Evolutionary conservation across 2,113 vertebrate genomes (phyloP), one percentile per base, ranked within the genome.

Genomic region (Antigone vipio): DNA sequence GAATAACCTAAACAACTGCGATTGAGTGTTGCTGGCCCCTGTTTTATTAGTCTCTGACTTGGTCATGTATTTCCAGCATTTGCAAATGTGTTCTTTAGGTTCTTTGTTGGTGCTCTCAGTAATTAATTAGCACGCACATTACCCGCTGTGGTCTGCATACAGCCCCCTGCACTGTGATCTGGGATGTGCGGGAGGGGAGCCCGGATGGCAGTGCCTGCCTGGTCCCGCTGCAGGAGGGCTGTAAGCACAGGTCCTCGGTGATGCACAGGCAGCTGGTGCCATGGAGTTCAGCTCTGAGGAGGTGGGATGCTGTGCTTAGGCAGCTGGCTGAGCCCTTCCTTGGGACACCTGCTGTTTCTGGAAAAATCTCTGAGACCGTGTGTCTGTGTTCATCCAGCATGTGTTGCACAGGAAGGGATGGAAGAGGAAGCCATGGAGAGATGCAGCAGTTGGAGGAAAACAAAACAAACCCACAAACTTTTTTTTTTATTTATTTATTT

Each of bases 1-100:
- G 9, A 66, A 59, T 66, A 92, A 74, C 35, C 34, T 77, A 59
- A 83, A 63, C 7, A 81, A 53, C 17, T 47, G 35, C 27, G 29
- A 60, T 11, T 1, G 1, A 84, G 11, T 9, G 5, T 11, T 71
- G 19, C 52, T 83, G 50, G 68, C 0, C 0, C 11, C 49, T 9
- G 14, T 38, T 92, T 80, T 40, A 42, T 66, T n/a, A 42, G n/a
- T 16, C 27, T 83, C 82, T 63, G 56, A 17, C 6, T 45, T 45
- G 35, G 20, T 56, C 16, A 11, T 2, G 0, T 47, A 20, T 66
- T 88, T 91, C 27, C 21, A 44, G 27, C 23, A 50, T 23, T 87
- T 59, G 49, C 32, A 55, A 35, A 60, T 3, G 4, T 8, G 19
- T 17, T 71, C 7, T 62, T 89, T 60, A 14, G 9, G 15, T 60